Conservation (phyloP, 2,888 invertebrate species). For the Bellardia bayeri region DNA sequence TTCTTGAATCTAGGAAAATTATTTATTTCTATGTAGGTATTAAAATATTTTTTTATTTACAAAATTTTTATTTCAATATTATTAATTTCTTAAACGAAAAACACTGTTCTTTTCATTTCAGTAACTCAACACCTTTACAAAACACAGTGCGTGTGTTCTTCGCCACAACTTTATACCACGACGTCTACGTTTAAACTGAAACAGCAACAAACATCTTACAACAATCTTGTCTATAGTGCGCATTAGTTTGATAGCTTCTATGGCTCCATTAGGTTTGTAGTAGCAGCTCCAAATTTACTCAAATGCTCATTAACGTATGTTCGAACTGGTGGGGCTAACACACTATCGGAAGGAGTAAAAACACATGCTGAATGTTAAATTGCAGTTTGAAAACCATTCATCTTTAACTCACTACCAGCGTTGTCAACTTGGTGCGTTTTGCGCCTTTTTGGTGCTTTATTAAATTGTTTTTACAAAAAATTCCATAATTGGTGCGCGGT, state of each 20-base stretch:
- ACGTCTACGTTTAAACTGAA: constrained; percentile 64
- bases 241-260: neutral
- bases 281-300: constrained; percentile 56
- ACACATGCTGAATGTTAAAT: constrained; percentile 47
- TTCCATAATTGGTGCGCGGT: no score
- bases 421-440: no score
- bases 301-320: constrained; percentile 38
- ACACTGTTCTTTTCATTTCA: constrained; percentile 4
- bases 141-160: neutral
- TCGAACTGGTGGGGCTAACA: neutral
- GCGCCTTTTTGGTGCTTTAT: no score
- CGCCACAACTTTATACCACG: constrained; percentile 62
- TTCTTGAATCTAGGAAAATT: neutral
- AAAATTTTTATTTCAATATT: constrained; percentile 17
- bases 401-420: no score
- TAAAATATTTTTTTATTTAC: neutral
- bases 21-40: neutral
- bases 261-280: constrained; percentile 39
- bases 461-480: no score
- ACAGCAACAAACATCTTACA: constrained; percentile 48
- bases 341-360: neutral
- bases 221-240: constrained; percentile 50
- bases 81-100: neutral
- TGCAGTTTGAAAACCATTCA: constrained; percentile 49
- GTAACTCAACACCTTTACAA: constrained; percentile 7